These are phyloP conservation scores for Pseudolaguvia tuberculata DNA, from an alignment of 2,113 vertebrate species.

Conservation along the genomic window DNA sequence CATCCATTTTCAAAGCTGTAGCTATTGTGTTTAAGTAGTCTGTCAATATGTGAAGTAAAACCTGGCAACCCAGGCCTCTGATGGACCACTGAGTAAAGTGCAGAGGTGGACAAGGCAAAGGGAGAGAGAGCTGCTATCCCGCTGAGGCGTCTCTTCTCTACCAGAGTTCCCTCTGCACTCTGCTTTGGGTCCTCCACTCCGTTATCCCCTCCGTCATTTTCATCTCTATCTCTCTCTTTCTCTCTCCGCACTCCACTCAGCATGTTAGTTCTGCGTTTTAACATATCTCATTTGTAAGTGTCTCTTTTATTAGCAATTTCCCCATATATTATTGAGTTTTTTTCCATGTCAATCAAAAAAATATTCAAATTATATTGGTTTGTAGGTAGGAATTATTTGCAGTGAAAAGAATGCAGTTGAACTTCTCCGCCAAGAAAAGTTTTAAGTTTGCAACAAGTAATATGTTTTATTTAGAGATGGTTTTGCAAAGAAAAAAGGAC, in stretches of 20 bases:
- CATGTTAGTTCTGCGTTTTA: constrained; percentile 7
- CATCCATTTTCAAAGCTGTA: constrained; percentile 62
- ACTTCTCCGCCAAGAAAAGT: neutral
- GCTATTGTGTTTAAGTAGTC: constrained; percentile 53
- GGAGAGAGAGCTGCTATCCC: constrained; percentile 9
- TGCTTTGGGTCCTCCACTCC: neutral
- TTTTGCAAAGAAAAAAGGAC: no score
- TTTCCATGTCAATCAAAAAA: neutral
- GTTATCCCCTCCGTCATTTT: constrained; percentile 20
- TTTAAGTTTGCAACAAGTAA: no score
- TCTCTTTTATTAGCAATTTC: neutral
- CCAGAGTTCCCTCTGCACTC: constrained; percentile 3
- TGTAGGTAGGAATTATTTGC: neutral
- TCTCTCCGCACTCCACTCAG: neutral
- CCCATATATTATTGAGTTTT: neutral
- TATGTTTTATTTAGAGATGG: no score
- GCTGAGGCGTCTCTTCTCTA: neutral
- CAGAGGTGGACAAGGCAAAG: neutral
- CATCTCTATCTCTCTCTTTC: constrained; percentile 4
- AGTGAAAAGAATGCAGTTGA: neutral
- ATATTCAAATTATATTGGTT: neutral
- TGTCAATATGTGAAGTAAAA: constrained; percentile 31
- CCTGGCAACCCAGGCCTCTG: constrained; percentile 44
- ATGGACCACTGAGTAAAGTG: constrained; percentile 10
- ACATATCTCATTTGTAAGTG: constrained; percentile 9